Evolutionary conservation across 2,113 vertebrate species (phyloP).

Genomic region (Coptodon bakossiorum): DNA sequence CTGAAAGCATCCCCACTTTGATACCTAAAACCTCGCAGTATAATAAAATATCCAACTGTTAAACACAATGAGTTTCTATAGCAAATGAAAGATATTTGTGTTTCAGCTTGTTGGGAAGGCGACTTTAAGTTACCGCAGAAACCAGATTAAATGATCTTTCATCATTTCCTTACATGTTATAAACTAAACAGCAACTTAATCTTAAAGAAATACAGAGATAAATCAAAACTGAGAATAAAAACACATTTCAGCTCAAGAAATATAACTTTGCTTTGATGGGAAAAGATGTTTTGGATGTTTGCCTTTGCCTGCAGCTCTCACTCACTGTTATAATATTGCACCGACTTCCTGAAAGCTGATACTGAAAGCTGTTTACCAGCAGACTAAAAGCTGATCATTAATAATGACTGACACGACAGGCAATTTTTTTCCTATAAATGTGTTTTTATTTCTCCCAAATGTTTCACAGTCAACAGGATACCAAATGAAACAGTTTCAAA

Average conservation of each 20-base stretch:
- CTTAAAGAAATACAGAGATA: accelerated
- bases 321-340: neutral
- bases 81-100: neutral
- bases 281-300: neutral
- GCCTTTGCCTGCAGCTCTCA: neutral
- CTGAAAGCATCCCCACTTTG: neutral
- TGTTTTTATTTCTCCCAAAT: slow-evolving; percentile 33
- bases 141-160: neutral
- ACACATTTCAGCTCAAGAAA: neutral
- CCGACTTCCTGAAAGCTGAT: neutral
- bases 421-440: neutral
- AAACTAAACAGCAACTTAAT: neutral
- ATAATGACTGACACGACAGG: neutral
- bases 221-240: neutral
- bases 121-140: accelerated
- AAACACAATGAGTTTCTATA: neutral
- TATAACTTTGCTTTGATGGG: neutral
- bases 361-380: neutral
- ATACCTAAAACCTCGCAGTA: neutral
- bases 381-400: neutral
- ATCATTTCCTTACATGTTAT: neutral
- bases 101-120: neutral
- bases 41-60: neutral
- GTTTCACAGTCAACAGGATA: slow-evolving; percentile 22
- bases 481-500: neutral